These are phyloP conservation scores for Sebastes minor DNA, from an alignment of 2,797 vertebrate genomes.

Conservation along the genomic window DNA sequence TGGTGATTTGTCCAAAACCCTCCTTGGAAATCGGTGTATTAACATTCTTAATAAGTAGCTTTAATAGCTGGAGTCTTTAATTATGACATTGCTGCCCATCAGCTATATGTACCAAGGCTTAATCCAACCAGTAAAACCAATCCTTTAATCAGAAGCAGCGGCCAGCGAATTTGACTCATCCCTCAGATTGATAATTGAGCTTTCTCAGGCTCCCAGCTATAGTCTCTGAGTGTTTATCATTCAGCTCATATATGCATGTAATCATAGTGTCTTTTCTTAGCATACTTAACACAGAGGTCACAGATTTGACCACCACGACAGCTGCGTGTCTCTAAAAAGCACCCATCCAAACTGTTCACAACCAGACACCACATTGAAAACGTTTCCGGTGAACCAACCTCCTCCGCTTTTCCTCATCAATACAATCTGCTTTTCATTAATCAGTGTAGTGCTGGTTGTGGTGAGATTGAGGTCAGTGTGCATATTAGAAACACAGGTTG, in stretches of 20 bases:
- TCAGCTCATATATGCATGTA: background rate
- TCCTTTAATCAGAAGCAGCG: background rate
- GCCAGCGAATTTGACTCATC: background rate
- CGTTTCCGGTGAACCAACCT: background rate
- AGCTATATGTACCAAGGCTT: background rate
- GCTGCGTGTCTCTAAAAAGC: background rate
- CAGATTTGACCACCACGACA: background rate
- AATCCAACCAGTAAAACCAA: constrained; percentile 12
- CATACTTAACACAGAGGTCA: background rate
- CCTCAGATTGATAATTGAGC: background rate
- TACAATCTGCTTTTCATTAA: constrained; percentile 2
- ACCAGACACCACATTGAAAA: background rate
- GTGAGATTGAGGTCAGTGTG: background rate
- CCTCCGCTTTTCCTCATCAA: constrained; percentile 4
- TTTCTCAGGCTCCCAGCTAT: background rate
- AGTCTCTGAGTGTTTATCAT: background rate
- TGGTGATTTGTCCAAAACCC: background rate
- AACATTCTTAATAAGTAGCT: constrained; percentile 33
- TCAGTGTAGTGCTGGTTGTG: background rate
- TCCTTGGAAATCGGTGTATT: constrained; percentile 57
- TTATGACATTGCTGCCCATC: constrained; percentile 22
- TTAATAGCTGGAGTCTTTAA: constrained; percentile 38
- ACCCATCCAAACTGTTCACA: background rate
- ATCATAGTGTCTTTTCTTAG: background rate
- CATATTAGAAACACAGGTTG: background rate